Evolutionary conservation across 2,888 invertebrate species (phyloP).

Genomic region (Leucania comma): DNA sequence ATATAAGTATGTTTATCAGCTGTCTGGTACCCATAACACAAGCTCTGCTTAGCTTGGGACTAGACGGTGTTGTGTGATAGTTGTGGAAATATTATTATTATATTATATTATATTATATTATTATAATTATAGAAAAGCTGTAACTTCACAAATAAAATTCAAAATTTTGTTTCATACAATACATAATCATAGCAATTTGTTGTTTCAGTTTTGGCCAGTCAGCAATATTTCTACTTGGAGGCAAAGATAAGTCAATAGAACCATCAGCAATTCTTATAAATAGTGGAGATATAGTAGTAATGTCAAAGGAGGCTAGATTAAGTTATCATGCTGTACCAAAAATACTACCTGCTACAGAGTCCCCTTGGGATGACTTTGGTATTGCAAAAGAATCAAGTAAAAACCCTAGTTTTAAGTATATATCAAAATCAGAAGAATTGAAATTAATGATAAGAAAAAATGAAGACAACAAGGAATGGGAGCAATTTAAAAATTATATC

Average conservation of each 20-base stretch:
- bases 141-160: background rate
- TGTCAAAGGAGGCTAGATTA: constrained; percentile 96
- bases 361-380: constrained; percentile 87
- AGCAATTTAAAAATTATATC: constrained; percentile 91
- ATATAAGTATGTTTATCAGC: too few species aligned
- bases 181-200: constrained; percentile 12
- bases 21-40: too few species aligned
- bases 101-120: too few species aligned
- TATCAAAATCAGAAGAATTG: constrained; percentile 68
- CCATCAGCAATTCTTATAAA: constrained; percentile 94
- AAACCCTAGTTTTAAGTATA: constrained; percentile 71
- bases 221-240: constrained; percentile 98
- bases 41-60: too few species aligned
- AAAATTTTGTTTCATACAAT: background rate
- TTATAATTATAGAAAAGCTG: too few species aligned
- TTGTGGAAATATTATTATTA: too few species aligned
- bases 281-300: constrained; percentile 97
- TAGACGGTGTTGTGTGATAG: too few species aligned
- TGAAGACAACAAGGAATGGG: constrained; percentile 83
- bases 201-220: constrained; percentile 97
- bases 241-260: constrained; percentile 92
- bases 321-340: constrained; percentile 98
- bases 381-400: constrained; percentile 29
- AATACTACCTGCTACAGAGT: constrained; percentile 91
- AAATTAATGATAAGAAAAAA: constrained; percentile 71